A percentile compares a stretch with the other conserved stretches of the same genome.
Evolutionary conservation across 53 echinoderm and acorn worm genomes (phyloP).

Genomic region (Apostichopus leukothele): DNA sequence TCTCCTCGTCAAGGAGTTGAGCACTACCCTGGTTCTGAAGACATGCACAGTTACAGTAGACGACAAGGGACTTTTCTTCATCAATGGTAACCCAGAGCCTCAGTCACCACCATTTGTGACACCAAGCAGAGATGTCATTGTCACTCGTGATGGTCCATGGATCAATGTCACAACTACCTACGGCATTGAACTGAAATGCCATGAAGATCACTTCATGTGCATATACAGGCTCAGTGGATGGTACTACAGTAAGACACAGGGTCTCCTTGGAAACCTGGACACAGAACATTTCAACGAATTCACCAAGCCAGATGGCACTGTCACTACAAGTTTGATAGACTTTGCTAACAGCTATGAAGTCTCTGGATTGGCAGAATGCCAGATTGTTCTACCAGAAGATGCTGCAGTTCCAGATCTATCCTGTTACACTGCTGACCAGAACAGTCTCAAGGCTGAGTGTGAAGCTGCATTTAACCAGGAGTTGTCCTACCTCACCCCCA

Average conservation of each 20-base stretch:
- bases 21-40: conserved; percentile 62
- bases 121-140: conserved; percentile 56
- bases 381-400: conserved; percentile 45
- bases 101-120: conserved; percentile 77
- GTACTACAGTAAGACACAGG: conserved; percentile 96
- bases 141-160: conserved; percentile 82
- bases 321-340: conserved; percentile 59
- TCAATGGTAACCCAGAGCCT: conserved; percentile 61
- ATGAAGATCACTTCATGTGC: conserved; percentile 69
- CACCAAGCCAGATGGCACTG: conserved; percentile 70
- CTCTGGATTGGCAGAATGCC: conserved; percentile 55
- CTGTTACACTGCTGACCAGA: conserved; percentile 17
- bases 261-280: conserved; percentile 87
- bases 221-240: conserved; percentile 87
- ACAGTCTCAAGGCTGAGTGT: conserved; percentile 48
- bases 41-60: conserved; percentile 55
- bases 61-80: conserved; percentile 57
- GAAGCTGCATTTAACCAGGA: conserved; percentile 46
- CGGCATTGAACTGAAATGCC: conserved; percentile 75
- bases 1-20: conserved; percentile 65
- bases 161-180: conserved; percentile 78
- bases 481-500: conserved; percentile 49
- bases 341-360: conserved; percentile 79
- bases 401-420: neutral
- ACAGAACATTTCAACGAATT: conserved; percentile 73